phyloP scores from a whole-genome alignment of 2,797 vertebrate species.

The Lindbergichthys nudifrons region DNA sequence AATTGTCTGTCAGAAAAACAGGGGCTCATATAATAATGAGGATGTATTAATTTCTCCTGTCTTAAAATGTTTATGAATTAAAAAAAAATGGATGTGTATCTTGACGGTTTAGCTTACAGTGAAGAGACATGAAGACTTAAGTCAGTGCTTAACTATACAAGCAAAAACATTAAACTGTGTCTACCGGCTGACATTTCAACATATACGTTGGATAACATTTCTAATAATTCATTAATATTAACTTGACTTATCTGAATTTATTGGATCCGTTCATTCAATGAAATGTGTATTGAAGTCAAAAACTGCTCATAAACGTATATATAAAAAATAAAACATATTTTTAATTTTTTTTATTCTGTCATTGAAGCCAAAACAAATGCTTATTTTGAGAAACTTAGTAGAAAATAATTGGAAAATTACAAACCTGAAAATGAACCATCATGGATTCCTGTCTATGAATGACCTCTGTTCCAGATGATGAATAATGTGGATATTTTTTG shows the following conservation, averaged over 20 bases:
- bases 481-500: background rate
- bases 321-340: background rate
- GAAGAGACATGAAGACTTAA: background rate
- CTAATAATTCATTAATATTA: background rate
- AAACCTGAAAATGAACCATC: background rate
- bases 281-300: background rate
- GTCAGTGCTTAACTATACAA: background rate
- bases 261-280: background rate
- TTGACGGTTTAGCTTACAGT: background rate
- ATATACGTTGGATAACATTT: background rate
- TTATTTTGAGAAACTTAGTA: background rate
- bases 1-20: slow-evolving; percentile 38
- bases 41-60: slow-evolving; percentile 65
- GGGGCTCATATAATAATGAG: slow-evolving; percentile 19
- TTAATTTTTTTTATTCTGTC: background rate
- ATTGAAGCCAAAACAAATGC: background rate
- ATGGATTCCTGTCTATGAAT: background rate
- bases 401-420: background rate
- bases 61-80: slow-evolving; percentile 46
- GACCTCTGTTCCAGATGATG: background rate
- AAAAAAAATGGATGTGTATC: background rate
- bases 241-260: background rate
- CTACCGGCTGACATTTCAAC: background rate
- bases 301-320: background rate
- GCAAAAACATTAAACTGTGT: background rate